phyloP scores from a whole-genome alignment of 2,888 invertebrate genomes.

The Cenopis cana region DNA sequence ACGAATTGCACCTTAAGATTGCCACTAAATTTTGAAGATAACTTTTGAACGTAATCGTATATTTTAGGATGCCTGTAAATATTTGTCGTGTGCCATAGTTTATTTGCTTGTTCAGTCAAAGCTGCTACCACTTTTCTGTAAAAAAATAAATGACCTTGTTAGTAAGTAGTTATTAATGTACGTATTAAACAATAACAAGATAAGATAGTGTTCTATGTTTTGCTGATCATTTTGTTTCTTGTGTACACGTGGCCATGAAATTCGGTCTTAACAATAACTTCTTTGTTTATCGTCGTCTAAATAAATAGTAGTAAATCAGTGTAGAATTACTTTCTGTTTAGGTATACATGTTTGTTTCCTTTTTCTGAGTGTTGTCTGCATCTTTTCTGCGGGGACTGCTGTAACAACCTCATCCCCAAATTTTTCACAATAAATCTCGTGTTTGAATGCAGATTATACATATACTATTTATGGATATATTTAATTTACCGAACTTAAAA shows the following conservation, averaged over 20 bases:
- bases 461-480: too few relatives aligned
- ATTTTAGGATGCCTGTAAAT: conserved; percentile 96
- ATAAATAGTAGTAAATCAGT: background rate
- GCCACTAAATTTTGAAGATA: conserved; percentile 92
- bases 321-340: too few relatives aligned
- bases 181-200: background rate
- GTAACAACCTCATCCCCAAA: too few relatives aligned
- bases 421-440: too few relatives aligned
- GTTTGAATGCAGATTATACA: too few relatives aligned
- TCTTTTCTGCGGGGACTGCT: too few relatives aligned
- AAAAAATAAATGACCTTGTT: conserved; percentile 32
- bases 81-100: conserved; percentile 96
- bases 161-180: conserved; percentile 5
- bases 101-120: conserved; percentile 90
- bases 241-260: background rate
- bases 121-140: conserved; percentile 93
- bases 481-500: too few relatives aligned
- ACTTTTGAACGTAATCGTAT: conserved; percentile 94
- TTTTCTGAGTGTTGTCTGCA: too few relatives aligned
- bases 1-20: conserved; percentile 88
- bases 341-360: too few relatives aligned
- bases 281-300: background rate
- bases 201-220: conserved; percentile 20
- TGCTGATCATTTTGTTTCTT: background rate
- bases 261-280: background rate